Evolutionary conservation across 2,113 vertebrate species (phyloP), one percentile per base, ranked within the genome.

Genomic region (Turnix velox): DNA sequence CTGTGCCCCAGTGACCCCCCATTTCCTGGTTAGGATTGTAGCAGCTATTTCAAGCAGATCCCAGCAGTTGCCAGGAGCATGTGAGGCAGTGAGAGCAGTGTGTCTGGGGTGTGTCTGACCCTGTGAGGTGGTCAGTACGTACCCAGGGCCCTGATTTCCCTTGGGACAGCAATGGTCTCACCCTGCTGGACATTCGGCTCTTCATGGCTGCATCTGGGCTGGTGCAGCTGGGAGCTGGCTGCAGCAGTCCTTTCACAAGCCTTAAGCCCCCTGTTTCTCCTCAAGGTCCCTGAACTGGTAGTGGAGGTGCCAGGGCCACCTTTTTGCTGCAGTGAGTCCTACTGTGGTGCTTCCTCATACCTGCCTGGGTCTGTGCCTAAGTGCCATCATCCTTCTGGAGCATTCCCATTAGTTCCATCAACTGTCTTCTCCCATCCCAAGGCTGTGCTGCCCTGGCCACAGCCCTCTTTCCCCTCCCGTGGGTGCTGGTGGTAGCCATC

Each of bases 401-500:
- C 9, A 2, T 22, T 52, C 39, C 43, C 8, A 0, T 4, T 40
- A 37, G 42, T 57, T 40, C 49, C 4, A 1, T 65, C 45, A 35
- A 40, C 76, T 43, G 59, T 35, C 23, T 80, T 4, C 2, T 55
- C 31, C 35, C 43, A 20, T 86, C n/a, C 45, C 79, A 46, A 71
- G 72, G 76, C 68, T 5, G 0, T 0, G 0, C 63, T 66, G 55
- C 39, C 55, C 35, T 0, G 0, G 66, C 61, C 0, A 1, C 37
- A 40, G 45, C 71, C n/a, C 28, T 1, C 15, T 31, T 15, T 93
- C 61, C 69, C 69, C 71, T 93, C 88, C 90, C 66, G 22, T 5
- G 9, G 61, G 45, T 5, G 58, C 55, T 9, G 11, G 14, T 59
- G 52, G 51, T 88, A 15, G 0, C 57, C 33, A 40, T 62, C 35